Evolutionary conservation across 2,888 invertebrate species (phyloP), one percentile per base, ranked within the genome.

Genomic region (Pseudanteris insignis): DNA sequence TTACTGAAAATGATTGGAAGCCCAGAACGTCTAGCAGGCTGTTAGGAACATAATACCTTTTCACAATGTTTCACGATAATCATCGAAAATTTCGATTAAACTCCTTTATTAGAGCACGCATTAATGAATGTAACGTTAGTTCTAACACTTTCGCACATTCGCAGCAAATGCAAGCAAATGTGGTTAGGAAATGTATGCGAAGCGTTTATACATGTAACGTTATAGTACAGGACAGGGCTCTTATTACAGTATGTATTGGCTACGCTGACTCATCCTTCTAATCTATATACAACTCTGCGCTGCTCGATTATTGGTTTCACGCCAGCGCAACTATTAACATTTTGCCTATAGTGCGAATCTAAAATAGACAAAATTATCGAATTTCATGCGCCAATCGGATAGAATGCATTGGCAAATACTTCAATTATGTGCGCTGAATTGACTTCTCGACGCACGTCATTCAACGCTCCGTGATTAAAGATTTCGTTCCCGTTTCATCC

Each of bases 241-340:
- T 76, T 75, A 75, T 76, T 76, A 76, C 72, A 70, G 70, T 67
- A 68, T 68, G 72, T 72, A 76, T 76, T 76, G 75, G 71, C 72
- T 70, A 70, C 72, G 71, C 73, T 70, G 69, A 72, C 71, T 75
- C 74, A 71, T 71, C 74, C 75, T 74, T 73, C 71, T 74, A 73
- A 75, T 75, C 73, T 74, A 71, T 73, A 72, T 67, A 68, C 71
- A 68, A 69, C 69, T 67, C 68, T 58, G 68, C 63, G 67, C 70
- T 68, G 64, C 68, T 68, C 72, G 73, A 77, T 76, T 75, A 77
- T 77, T 73, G 74, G 76, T 73, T 75, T 75, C 71, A 70, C 72
- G 72, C 71, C 70, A 69, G 71, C 69, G 69, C 70, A 69, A 67
- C 69, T 71, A 75, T 73, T 70, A 70, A 72, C 72, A 69, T 72